A percentile compares a stretch with the other conserved stretches of the same genome.
Evolutionary conservation across 2,888 invertebrate species (phyloP).

Genomic region (Anorthoa munda): DNA sequence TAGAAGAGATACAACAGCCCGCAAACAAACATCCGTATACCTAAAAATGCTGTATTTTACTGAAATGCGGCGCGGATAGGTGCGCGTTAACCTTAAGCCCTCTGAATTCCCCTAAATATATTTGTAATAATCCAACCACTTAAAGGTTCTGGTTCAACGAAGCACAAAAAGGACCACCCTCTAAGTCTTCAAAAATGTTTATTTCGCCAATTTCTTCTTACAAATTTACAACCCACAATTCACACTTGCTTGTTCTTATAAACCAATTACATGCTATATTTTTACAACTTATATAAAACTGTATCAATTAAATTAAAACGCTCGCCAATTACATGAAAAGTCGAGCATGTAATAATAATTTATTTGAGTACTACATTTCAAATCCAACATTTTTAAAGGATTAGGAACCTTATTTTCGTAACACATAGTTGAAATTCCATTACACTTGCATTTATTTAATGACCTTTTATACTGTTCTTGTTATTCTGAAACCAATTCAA

Average conservation of each 20-base stretch:
- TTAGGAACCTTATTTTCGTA: not conserved
- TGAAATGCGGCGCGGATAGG: too few relatives aligned
- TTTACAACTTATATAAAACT: constrained; percentile 28
- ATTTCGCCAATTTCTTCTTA: constrained; percentile 4
- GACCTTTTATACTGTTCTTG: not conserved
- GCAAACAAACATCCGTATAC: too few relatives aligned
- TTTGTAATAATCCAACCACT: too few relatives aligned
- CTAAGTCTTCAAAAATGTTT: not conserved
- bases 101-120: too few relatives aligned
- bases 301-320: constrained; percentile 32
- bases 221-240: constrained; percentile 33
- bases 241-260: constrained; percentile 2
- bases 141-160: not conserved
- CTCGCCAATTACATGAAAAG: constrained; percentile 37
- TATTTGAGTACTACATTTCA: constrained; percentile 7
- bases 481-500: not conserved
- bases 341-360: constrained; percentile 23
- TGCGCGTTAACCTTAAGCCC: too few relatives aligned
- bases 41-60: too few relatives aligned
- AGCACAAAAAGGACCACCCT: constrained; percentile 12
- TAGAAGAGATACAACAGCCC: too few relatives aligned
- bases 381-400: not conserved
- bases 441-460: not conserved
- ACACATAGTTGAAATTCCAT: not conserved
- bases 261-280: constrained; percentile 19